phyloP scores from a whole-genome alignment of 2,888 invertebrate species.

The Dryobotodes eremita region DNA sequence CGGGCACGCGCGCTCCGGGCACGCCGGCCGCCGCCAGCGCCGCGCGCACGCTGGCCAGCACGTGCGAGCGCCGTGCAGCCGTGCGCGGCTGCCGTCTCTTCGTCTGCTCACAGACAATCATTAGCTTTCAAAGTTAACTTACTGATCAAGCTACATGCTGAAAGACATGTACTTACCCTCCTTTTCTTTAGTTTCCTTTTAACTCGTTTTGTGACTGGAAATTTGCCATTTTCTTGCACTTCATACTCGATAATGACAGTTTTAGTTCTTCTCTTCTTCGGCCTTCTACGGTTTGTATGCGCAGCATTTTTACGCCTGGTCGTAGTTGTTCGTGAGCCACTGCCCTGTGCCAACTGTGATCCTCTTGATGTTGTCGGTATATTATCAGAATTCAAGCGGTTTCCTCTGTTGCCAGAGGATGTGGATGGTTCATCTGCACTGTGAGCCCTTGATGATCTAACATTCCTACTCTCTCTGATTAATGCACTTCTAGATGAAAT shows the following conservation, averaged over 20 bases:
- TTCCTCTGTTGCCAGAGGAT: constrained; percentile 70
- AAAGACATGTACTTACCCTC: constrained; percentile 73
- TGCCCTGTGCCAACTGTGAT: constrained; percentile 43
- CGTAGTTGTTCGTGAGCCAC: constrained; percentile 54
- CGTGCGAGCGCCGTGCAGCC: constrained; percentile 84
- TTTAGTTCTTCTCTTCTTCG: constrained; percentile 85
- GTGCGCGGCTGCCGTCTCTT: constrained; percentile 82
- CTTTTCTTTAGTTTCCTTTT: constrained; percentile 83
- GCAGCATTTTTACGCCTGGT: constrained; percentile 69
- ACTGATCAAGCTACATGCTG: neutral
- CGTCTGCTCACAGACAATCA: constrained; percentile 62
- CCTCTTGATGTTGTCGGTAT: constrained; percentile 70
- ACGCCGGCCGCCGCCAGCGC: constrained; percentile 64
- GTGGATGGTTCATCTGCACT: constrained; percentile 76
- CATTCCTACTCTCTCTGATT: constrained; percentile 47
- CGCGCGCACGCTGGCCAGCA: constrained; percentile 84
- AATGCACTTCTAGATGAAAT: constrained; percentile 47
- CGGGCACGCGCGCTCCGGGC: constrained; percentile 78
- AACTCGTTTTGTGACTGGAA: constrained; percentile 90
- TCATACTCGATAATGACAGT: constrained; percentile 93
- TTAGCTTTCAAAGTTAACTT: neutral
- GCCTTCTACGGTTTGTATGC: constrained; percentile 74
- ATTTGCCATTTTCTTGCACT: constrained; percentile 91
- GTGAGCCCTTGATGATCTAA: constrained; percentile 59
- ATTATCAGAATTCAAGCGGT: constrained; percentile 52